Conservation (phyloP, 2,888 invertebrate genomes). For the Chouioia cunea region DNA sequence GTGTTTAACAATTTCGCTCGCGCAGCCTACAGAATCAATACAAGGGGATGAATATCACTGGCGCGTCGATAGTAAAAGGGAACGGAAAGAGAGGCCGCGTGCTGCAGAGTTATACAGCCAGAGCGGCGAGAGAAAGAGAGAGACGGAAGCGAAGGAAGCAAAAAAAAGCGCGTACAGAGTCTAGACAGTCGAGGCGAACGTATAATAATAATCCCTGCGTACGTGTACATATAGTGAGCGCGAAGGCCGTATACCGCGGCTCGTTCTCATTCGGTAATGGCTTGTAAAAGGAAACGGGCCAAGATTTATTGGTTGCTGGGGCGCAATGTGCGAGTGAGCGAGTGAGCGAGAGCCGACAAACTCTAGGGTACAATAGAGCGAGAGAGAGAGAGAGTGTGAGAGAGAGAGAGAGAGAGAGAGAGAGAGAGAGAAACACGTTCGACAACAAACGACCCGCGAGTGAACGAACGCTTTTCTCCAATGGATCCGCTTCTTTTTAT, state of each 20-base stretch:
- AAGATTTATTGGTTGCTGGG: conserved; percentile 64
- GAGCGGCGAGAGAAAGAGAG: conserved; percentile 18
- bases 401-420: conserved; percentile 52
- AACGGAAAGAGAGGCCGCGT: conserved; percentile 9
- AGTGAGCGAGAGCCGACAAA: conserved; percentile 58
- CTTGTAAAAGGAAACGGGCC: conserved; percentile 63
- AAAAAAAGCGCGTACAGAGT: conserved; percentile 16
- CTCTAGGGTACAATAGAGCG: conserved; percentile 51
- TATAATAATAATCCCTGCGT: conserved; percentile 26
- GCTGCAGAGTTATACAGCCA: conserved; percentile 3
- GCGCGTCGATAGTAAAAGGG: conserved; percentile 29
- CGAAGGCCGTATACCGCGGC: conserved; percentile 15
- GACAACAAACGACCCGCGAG: conserved; percentile 53
- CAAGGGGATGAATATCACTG: conserved; percentile 42
- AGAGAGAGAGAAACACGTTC: conserved; percentile 44
- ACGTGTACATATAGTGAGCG: neutral
- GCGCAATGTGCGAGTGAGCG: conserved; percentile 55
- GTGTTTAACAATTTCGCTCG: conserved; percentile 43
- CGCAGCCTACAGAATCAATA: conserved; percentile 41
- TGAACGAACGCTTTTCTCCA: conserved; percentile 55
- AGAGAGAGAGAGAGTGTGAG: conserved; percentile 48
- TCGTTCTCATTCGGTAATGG: conserved; percentile 62
- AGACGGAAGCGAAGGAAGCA: neutral
- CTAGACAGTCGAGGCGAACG: conserved; percentile 32
- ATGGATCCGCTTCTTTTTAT: conserved; percentile 58